phyloP scores from a whole-genome alignment of 2,888 invertebrate genomes.

The Endotricha flammealis region DNA sequence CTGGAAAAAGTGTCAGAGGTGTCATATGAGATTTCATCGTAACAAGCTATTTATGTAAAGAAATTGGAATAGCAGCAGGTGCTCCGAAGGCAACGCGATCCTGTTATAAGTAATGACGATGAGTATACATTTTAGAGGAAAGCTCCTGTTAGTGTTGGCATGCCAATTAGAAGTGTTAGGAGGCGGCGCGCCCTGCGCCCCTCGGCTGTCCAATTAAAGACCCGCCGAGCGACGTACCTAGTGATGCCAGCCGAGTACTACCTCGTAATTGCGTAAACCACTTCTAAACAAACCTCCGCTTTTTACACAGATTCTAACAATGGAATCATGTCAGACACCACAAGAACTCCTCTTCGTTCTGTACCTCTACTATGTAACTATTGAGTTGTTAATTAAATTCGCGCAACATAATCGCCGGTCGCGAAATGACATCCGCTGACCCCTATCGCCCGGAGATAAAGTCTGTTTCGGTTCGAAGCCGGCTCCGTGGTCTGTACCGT shows the following conservation, averaged over 20 bases:
- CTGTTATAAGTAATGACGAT: conserved; percentile 56
- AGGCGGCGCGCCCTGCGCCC: conserved; percentile 34
- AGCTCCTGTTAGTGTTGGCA: conserved; percentile 59
- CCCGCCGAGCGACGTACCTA: conserved; percentile 23
- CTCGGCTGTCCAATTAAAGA: conserved; percentile 68
- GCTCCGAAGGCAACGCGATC: conserved; percentile 33
- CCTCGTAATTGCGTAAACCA: conserved; percentile 69
- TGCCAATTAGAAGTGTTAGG: conserved; percentile 73
- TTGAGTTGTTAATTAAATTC: conserved; percentile 76
- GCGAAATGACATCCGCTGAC: conserved; percentile 19
- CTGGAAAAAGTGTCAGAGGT: conserved; percentile 20
- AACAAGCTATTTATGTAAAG: conserved; percentile 28
- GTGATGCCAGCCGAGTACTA: conserved; percentile 31
- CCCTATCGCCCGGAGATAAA: conserved; percentile 40
- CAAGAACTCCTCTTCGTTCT: conserved; percentile 65
- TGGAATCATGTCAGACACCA: conserved; percentile 67
- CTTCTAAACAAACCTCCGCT: conserved; percentile 65
- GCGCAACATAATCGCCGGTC: conserved; percentile 48
- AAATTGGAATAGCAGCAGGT: conserved; percentile 42
- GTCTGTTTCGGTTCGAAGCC: conserved; percentile 38
- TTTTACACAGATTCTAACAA: conserved; percentile 69
- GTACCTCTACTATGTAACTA: conserved; percentile 53
- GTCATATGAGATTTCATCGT: conserved; percentile 23
- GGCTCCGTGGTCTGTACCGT: conserved; percentile 43
- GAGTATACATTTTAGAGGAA: conserved; percentile 55